Evolutionary conservation across 2,888 invertebrate genomes (phyloP), one percentile per base, ranked within the genome.

Genomic region (Sclerodermus sp.): DNA sequence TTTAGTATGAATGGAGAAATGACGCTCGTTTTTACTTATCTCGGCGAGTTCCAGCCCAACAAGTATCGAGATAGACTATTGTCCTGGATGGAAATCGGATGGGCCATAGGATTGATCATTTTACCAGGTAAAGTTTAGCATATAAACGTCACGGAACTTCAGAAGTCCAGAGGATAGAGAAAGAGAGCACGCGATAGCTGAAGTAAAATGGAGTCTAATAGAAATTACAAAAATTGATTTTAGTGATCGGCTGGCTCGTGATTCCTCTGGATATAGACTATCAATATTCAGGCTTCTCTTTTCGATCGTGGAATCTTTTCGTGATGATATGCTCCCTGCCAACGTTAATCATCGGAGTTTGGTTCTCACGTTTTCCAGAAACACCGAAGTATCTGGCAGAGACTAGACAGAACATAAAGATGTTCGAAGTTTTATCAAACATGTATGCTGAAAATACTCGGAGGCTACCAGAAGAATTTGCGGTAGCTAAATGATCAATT

Each of bases 21-120:
- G 85, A 88, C 89, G 55, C 86, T 90, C 62, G 86, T 88, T 61
- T 90, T 90, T 78, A 87, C 90, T 0, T 90, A 90, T 78, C 79
- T 90, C 61, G 89, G 89, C 47, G 90, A 91, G 79, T 91, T 90
- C 79, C 90, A 90, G 70, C 87, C 87, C 16, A 86, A 86, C 41
- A 87, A 86, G 74, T 86, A 87, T 76, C 82, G 90, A 71, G 88
- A 90, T 74, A 87, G 85, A 64, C 87, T 89, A 70, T 82, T 90
- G 49, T 88, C 89, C 74, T 89, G 89, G 88, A 87, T 90, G 87
- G 90, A 90, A 81, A 80, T 89, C 77, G 89, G 89, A 77, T 90
- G 90, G 90, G 88, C 88, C 18, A 73, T 87, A 34, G 90, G 90
- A 51, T 87, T 90, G 50, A 88, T 89, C 60, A 69, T 85, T 49